A percentile compares a stretch with the other conserved stretches of the same genome.
Evolutionary conservation across 2,888 invertebrate species (phyloP).

Genomic region (Operophtera brumata): DNA sequence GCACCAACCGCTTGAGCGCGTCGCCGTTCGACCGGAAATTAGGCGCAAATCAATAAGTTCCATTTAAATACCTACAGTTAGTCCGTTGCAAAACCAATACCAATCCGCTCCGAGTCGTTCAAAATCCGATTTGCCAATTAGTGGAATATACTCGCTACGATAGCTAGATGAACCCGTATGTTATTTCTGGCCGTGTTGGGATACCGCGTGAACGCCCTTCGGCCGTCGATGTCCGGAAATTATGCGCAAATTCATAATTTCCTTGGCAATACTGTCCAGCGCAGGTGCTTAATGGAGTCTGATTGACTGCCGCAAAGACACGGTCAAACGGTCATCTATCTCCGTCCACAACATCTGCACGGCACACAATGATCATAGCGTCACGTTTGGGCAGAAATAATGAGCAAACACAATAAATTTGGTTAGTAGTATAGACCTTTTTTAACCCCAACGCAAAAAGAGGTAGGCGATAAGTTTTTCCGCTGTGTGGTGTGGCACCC

Average conservation of each 20-base stretch:
- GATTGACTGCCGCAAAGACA: constrained; percentile 54
- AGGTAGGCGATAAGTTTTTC: too few relatives aligned
- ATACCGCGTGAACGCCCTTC: constrained; percentile 63
- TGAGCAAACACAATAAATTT: too few relatives aligned
- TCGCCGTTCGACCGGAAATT: constrained; percentile 66
- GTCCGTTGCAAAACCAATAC: not conserved
- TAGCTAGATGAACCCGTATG: constrained; percentile 21
- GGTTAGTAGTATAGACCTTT: too few relatives aligned
- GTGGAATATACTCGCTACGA: constrained; percentile 7
- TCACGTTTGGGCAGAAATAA: too few relatives aligned
- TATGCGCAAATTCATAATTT: constrained; percentile 77
- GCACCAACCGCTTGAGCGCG: constrained; percentile 56
- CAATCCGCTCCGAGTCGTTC: not conserved
- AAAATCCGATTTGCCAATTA: constrained; percentile 9
- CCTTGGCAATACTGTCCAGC: constrained; percentile 57
- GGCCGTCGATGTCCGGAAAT: constrained; percentile 66
- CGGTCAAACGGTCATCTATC: constrained; percentile 26
- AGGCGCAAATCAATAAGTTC: constrained; percentile 75
- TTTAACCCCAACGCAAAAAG: too few relatives aligned
- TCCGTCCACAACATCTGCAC: constrained; percentile 35
- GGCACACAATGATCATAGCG: constrained; percentile 1
- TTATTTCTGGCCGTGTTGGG: constrained; percentile 36
- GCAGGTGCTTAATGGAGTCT: constrained; percentile 60
- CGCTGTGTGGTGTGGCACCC: too few relatives aligned
- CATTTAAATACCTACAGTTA: constrained; percentile 39